Evolutionary conservation across 2,797 vertebrate species (phyloP), one percentile per base, ranked within the genome.

Genomic region (Peromyscus melanophrys): DNA sequence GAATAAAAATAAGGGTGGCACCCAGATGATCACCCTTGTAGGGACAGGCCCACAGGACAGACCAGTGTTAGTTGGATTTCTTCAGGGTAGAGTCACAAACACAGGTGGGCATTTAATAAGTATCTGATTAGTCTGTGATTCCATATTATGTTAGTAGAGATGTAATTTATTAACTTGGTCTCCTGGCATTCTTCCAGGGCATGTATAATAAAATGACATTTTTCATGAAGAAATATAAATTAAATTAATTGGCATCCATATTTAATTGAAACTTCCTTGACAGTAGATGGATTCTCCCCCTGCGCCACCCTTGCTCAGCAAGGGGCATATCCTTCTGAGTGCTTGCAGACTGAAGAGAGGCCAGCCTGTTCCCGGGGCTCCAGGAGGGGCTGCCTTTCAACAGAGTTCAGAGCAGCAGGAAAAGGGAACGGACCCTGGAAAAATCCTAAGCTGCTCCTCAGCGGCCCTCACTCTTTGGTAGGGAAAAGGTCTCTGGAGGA

Each of bases 201-300:
- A 34, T 89, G 83, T 96, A 96, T 96, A 95, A 94, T 84, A 75
- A 87, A 98, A 92, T 88, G 97, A 92, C 86, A 97, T 96, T 97
- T 97, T 97, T 95, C 96, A 95, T 82, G 76, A 63, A 96, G 92
- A 97, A 95, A 97, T 97, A 97, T 97, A 98, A 97, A 98, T 98
- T 96, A 98, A 96, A 97, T 97, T 97, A 98, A 98, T 97, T 97
- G 97, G 90, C 95, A 96, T 96, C 90, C 83, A 6, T 85, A 93
- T 92, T 97, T 96, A 98, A 97, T 96, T 95, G 97, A 96, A 97
- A 97, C 88, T 96, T 97, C 92, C 96, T 88, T 95, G 97, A 97
- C 86, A 87, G 95, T 84, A n/a, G 83, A 97, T 90, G 94, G 91
- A 88, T 94, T 96, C 94, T 93, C 78, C 89, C 83, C 71, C 73